Evolutionary conservation across 2,797 vertebrate species (phyloP).

Genomic region (Intellagama lesueurii): DNA sequence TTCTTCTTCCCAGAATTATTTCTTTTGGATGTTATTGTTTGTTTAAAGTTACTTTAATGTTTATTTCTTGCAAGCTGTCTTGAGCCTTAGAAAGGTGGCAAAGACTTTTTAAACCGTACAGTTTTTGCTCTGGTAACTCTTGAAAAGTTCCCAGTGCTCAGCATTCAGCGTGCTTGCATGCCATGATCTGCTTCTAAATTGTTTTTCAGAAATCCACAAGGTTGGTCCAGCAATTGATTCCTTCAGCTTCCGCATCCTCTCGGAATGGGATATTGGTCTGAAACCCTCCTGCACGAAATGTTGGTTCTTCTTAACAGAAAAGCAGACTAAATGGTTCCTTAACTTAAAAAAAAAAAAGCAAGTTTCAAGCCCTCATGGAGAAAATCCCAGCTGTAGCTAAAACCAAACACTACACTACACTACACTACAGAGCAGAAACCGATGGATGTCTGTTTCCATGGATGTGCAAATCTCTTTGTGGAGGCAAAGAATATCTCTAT

Average conservation of each 20-base stretch:
- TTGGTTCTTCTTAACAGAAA: background rate
- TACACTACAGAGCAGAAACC: background rate
- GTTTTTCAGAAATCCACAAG: background rate
- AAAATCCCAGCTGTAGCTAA: too few species aligned
- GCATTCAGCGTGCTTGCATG: background rate
- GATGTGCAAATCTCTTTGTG: background rate
- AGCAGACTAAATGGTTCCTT: background rate
- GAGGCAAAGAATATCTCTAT: background rate
- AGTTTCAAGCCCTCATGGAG: background rate
- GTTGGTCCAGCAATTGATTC: background rate
- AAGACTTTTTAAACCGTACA: background rate
- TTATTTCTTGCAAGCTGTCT: slow-evolving; percentile 17
- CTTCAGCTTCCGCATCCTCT: background rate
- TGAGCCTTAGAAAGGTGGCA: background rate
- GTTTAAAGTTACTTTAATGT: slow-evolving; percentile 4
- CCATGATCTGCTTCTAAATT: background rate
- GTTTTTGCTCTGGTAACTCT: background rate
- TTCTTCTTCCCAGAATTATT: background rate
- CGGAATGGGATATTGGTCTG: background rate
- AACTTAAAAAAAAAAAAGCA: background rate
- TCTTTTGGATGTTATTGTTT: slow-evolving; percentile 2
- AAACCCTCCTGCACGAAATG: background rate
- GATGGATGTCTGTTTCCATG: background rate
- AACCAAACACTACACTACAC: too few species aligned
- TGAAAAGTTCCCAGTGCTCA: background rate